phyloP scores from a whole-genome alignment of 2,797 vertebrate genomes.

The Hypotaenidia philippensis region DNA sequence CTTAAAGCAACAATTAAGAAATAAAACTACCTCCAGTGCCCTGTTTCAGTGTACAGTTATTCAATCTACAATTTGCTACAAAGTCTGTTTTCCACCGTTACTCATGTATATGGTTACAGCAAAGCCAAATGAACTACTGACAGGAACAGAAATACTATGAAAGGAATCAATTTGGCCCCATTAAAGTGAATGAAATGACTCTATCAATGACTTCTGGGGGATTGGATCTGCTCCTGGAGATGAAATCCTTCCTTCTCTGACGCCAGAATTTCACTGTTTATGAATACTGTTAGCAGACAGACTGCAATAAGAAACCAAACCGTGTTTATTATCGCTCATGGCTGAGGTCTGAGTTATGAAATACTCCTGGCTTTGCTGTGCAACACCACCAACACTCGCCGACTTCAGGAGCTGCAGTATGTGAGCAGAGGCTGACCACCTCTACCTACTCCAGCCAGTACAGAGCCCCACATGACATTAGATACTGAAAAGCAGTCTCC shows the following conservation, averaged over 20 bases:
- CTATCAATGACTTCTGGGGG: neutral
- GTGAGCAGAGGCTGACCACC: too few species aligned
- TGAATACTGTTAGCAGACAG: neutral
- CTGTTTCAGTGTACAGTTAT: neutral
- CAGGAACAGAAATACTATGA: neutral
- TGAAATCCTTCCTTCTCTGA: neutral
- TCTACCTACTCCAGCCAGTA: fast-evolving
- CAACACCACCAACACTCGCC: neutral
- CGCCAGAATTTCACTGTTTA: neutral
- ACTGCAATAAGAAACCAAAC: neutral
- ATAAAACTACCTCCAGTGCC: neutral
- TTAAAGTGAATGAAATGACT: neutral
- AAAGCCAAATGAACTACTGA: slow-evolving; percentile 31
- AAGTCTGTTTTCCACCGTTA: neutral
- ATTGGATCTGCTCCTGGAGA: slow-evolving; percentile 1
- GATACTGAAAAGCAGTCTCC: neutral
- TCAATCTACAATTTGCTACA: neutral
- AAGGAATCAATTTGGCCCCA: slow-evolving; percentile 16
- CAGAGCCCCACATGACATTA: fast-evolving
- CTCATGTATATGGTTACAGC: neutral
- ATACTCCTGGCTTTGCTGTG: neutral
- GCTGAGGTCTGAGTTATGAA: neutral
- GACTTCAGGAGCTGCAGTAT: neutral
- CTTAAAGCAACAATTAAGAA: neutral
- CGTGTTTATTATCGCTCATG: neutral